Conservation (phyloP, 2,888 invertebrate genomes). For the Ditula angustiorana region DNA sequence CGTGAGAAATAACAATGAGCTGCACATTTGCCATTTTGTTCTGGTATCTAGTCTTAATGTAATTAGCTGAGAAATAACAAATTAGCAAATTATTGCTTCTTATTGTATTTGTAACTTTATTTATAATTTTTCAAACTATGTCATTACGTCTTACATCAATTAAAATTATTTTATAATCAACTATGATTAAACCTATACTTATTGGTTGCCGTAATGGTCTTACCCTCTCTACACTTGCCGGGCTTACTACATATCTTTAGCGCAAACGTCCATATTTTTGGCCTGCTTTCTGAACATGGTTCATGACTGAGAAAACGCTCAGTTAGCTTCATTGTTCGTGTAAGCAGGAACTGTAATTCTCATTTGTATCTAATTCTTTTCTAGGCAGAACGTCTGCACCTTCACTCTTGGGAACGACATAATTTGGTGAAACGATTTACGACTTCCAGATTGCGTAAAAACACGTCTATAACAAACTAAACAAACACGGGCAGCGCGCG, state of each 20-base stretch:
- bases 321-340: neutral
- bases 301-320: neutral
- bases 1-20: neutral
- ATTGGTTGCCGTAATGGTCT: too few species aligned
- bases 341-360: neutral
- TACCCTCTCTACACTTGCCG: too few species aligned
- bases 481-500: slow-evolving; percentile 79
- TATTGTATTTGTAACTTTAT: too few species aligned
- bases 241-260: too few species aligned
- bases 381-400: slow-evolving; percentile 57
- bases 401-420: slow-evolving; percentile 78
- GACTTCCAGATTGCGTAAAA: slow-evolving; percentile 86
- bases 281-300: neutral
- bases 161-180: too few species aligned
- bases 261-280: too few species aligned
- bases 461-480: slow-evolving; percentile 83
- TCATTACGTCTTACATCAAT: too few species aligned
- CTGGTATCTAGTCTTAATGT: neutral
- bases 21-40: neutral
- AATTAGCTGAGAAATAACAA: neutral
- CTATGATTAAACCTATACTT: too few species aligned
- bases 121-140: too few species aligned
- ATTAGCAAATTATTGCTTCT: too few species aligned
- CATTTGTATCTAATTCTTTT: slow-evolving; percentile 8
- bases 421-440: slow-evolving; percentile 83